These are phyloP conservation scores for Heptranchias perlo DNA, from an alignment of 2,113 vertebrate species.

Conservation along the genomic window DNA sequence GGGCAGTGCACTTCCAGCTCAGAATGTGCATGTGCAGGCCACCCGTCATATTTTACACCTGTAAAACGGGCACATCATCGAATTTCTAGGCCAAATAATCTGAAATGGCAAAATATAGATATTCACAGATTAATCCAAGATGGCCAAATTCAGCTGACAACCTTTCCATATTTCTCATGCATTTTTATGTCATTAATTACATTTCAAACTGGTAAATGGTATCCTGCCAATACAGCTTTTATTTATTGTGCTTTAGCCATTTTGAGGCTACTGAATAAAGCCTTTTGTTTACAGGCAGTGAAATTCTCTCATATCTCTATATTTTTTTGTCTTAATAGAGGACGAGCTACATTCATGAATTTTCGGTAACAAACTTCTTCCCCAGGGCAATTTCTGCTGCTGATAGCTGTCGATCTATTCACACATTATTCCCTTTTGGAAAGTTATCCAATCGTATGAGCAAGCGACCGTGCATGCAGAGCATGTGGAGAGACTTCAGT, in stretches of 20 bases:
- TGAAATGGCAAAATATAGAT: background rate
- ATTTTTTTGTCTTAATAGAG: background rate
- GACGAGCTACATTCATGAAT: background rate
- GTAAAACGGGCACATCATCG: background rate
- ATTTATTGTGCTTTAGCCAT: slow-evolving; percentile 9
- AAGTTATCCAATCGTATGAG: background rate
- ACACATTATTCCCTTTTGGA: background rate
- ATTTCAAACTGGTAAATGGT: slow-evolving; percentile 6
- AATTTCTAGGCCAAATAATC: background rate
- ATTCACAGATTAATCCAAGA: background rate
- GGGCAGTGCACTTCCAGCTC: no score
- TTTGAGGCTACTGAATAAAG: background rate
- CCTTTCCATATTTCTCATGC: background rate
- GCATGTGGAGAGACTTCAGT: background rate
- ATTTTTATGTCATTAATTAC: background rate
- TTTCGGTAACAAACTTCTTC: slow-evolving; percentile 9
- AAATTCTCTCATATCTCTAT: background rate
- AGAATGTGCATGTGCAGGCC: no score
- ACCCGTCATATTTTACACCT: background rate
- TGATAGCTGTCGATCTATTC: background rate
- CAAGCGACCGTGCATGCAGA: background rate
- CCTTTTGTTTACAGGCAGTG: background rate
- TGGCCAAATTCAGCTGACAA: background rate
- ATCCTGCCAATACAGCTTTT: background rate
- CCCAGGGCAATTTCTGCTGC: background rate